These are phyloP conservation scores for Drosophila tsacasi DNA, from an alignment of 1,140 invertebrate species.

Conservation along the genomic window DNA sequence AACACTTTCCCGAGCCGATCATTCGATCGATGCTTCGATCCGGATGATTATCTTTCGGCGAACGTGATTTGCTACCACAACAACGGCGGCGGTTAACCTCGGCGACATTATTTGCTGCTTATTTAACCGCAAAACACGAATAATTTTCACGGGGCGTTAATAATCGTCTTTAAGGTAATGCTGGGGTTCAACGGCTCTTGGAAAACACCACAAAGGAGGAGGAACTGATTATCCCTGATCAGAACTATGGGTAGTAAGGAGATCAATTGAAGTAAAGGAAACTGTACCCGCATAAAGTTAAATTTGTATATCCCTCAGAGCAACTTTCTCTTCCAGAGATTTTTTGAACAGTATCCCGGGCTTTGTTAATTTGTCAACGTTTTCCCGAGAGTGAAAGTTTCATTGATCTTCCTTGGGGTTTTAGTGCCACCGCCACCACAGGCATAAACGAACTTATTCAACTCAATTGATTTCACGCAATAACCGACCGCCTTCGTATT, in stretches of 20 bases:
- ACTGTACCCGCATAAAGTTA: conserved; percentile 1
- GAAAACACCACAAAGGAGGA: too few species aligned
- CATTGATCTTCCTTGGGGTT: conserved; percentile 40
- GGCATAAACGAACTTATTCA: conserved; percentile 39
- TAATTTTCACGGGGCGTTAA: conserved; percentile 30
- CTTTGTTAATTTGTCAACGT: conserved; percentile 33
- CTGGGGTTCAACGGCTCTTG: conserved; percentile 1
- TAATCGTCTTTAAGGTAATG: conserved; percentile 10
- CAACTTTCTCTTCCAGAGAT: conserved; percentile 32
- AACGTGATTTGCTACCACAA: conserved; percentile 71
- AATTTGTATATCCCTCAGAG: background rate
- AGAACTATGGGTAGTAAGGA: background rate
- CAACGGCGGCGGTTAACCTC: conserved; percentile 30
- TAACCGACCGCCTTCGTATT: conserved; percentile 38
- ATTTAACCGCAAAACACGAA: conserved; percentile 44
- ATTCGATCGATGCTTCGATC: conserved; percentile 23
- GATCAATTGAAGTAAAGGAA: background rate
- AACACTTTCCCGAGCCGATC: conserved; percentile 57
- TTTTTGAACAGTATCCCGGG: background rate
- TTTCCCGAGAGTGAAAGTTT: conserved; percentile 37
- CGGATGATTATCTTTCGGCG: conserved; percentile 36
- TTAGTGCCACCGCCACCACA: conserved; percentile 27
- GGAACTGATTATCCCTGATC: background rate
- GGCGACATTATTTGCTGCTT: conserved; percentile 58
- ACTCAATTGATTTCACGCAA: conserved; percentile 50